Evolutionary conservation across 2,888 invertebrate genomes (phyloP).

Genomic region (Arctia plantaginis): DNA sequence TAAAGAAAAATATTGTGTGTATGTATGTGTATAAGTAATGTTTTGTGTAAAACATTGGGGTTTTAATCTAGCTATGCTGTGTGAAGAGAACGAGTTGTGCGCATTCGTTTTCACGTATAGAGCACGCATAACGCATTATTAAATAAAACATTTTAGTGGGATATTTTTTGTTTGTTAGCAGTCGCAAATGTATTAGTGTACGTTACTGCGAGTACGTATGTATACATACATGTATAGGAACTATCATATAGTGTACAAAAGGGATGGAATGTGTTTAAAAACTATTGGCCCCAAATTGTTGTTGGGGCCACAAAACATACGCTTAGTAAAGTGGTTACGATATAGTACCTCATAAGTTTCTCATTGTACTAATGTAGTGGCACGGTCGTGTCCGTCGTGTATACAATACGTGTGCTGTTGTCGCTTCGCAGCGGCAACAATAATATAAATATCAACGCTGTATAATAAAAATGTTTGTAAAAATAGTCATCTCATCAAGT

Average conservation of each 20-base stretch:
- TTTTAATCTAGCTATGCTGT: conserved; percentile 70
- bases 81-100: conserved; percentile 48
- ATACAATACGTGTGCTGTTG: conserved; percentile 4
- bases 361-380: conserved; percentile 57
- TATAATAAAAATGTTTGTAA: conserved; percentile 80
- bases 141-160: conserved; percentile 19
- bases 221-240: conserved; percentile 83
- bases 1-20: conserved; percentile 67
- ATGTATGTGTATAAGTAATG: conserved; percentile 52
- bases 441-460: conserved; percentile 68
- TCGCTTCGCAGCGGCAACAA: conserved; percentile 36
- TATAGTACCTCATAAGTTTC: conserved; percentile 81
- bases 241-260: conserved; percentile 85
- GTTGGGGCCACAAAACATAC: conserved; percentile 80
- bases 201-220: conserved; percentile 76
- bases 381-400: conserved; percentile 41
- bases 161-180: conserved; percentile 25
- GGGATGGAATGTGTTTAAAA: conserved; percentile 80
- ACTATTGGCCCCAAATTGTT: conserved; percentile 71
- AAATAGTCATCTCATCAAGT: conserved; percentile 84
- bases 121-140: conserved; percentile 15
- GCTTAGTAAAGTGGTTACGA: conserved; percentile 84
- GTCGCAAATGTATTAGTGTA: conserved; percentile 49
- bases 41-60: conserved; percentile 71
- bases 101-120: conserved; percentile 39